A percentile compares a stretch with the other conserved stretches of the same genome.
Evolutionary conservation across 2,113 vertebrate species (phyloP).

Genomic region (Potamarius usumacintae): DNA sequence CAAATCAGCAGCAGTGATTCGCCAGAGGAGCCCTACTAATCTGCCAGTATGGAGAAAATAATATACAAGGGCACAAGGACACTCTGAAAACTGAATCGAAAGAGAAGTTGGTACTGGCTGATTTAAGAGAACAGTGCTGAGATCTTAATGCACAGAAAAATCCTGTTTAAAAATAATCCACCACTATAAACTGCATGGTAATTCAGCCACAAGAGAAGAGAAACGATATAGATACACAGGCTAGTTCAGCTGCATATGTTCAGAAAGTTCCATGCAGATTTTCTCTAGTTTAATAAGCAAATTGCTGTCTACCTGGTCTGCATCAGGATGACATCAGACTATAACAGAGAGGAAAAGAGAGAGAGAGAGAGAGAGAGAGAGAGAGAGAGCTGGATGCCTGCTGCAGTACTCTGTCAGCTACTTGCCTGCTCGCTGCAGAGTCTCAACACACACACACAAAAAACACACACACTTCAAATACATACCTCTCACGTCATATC

Average conservation of each 20-base stretch:
- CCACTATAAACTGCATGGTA: background rate
- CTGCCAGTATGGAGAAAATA: background rate
- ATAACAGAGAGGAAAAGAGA: constrained; percentile 50
- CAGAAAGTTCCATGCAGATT: constrained; percentile 49
- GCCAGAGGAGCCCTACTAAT: constrained; percentile 5
- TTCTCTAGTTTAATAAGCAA: constrained; percentile 53
- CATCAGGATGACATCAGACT: constrained; percentile 67
- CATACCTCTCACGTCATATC: constrained; percentile 73
- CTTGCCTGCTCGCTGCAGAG: constrained; percentile 53
- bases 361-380: constrained; percentile 41
- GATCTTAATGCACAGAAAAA: background rate
- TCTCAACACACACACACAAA: constrained; percentile 33
- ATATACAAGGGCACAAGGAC: constrained; percentile 16
- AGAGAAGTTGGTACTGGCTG: background rate
- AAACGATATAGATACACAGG: background rate
- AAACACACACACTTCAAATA: constrained; percentile 63
- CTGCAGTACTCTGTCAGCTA: constrained; percentile 66
- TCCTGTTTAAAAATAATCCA: background rate
- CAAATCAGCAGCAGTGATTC: constrained; percentile 41
- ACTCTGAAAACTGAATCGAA: background rate
- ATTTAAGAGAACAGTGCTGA: constrained; percentile 1
- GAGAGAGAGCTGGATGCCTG: constrained; percentile 47
- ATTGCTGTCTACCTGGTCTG: constrained; percentile 43
- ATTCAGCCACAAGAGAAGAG: background rate
- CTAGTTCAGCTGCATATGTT: constrained; percentile 3